Evolutionary conservation across 2,113 vertebrate species (phyloP).

Genomic region (Ploceus nigricollis): DNA sequence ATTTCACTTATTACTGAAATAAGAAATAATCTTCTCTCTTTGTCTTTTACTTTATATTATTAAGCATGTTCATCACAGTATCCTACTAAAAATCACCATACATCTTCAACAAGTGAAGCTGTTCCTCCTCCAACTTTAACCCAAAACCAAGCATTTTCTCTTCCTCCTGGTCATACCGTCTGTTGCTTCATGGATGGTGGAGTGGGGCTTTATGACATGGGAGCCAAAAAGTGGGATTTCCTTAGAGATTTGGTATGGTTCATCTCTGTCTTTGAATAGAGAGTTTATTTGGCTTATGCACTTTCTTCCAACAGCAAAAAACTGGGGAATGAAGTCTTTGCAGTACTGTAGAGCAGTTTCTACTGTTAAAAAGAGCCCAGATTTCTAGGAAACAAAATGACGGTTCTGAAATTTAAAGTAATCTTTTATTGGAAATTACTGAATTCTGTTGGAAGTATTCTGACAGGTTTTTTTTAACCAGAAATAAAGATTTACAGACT

Average conservation of each 20-base stretch:
- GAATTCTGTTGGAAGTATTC: background rate
- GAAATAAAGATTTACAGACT: background rate
- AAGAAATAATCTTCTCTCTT: background rate
- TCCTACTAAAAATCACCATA: conserved; percentile 85
- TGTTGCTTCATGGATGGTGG: conserved; percentile 98
- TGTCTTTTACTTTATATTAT: conserved; percentile 4
- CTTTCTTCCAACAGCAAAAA: background rate
- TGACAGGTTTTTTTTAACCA: background rate
- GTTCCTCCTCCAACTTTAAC: conserved; percentile 88
- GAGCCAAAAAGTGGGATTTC: conserved; percentile 96
- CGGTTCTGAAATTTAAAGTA: background rate
- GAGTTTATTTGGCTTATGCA: background rate
- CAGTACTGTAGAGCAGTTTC: background rate
- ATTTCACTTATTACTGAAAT: background rate
- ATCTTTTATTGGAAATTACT: background rate
- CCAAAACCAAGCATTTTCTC: conserved; percentile 89
- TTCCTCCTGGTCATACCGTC: conserved; percentile 91
- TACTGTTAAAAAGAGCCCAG: background rate
- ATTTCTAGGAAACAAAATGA: background rate
- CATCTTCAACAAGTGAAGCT: conserved; percentile 94
- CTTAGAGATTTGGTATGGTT: conserved; percentile 91
- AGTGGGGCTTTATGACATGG: conserved; percentile 95
- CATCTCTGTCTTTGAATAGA: background rate
- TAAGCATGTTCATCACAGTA: conserved; percentile 76
- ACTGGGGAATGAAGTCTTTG: background rate